Evolutionary conservation across 2,888 invertebrate genomes (phyloP).

Genomic region (Dasysyrphus tricinctus): DNA sequence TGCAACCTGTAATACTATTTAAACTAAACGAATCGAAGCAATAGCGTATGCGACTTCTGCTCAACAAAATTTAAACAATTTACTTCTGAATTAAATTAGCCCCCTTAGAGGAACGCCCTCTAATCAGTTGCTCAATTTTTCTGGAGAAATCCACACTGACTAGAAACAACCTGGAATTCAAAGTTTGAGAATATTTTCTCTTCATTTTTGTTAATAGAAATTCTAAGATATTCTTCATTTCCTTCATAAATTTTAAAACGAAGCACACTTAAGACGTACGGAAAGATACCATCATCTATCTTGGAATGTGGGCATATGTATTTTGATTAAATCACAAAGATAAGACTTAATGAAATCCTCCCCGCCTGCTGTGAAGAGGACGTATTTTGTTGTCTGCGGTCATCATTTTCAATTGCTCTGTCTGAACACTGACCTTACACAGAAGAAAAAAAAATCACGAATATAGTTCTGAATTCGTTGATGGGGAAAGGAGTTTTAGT

Average conservation of each 20-base stretch:
- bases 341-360: conserved; percentile 29
- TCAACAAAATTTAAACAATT: no score
- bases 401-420: background rate
- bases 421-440: background rate
- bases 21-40: no score
- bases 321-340: conserved; percentile 60
- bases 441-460: background rate
- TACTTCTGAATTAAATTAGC: no score
- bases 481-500: background rate
- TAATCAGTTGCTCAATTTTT: background rate
- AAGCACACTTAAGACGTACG: conserved; percentile 47
- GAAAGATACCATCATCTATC: conserved; percentile 4
- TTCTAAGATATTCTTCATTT: background rate
- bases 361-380: background rate
- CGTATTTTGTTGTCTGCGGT: background rate
- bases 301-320: conserved; percentile 41
- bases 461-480: background rate
- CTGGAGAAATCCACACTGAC: background rate
- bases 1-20: no score
- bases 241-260: conserved; percentile 8
- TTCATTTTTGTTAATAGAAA: background rate
- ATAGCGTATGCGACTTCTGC: no score
- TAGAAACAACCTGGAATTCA: background rate
- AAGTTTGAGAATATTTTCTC: background rate
- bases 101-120: background rate